Percentiles rank a stretch among this genome's conserved stretches.
Conservation (phyloP, 2,888 invertebrate species). For the Netelia inedita region DNA sequence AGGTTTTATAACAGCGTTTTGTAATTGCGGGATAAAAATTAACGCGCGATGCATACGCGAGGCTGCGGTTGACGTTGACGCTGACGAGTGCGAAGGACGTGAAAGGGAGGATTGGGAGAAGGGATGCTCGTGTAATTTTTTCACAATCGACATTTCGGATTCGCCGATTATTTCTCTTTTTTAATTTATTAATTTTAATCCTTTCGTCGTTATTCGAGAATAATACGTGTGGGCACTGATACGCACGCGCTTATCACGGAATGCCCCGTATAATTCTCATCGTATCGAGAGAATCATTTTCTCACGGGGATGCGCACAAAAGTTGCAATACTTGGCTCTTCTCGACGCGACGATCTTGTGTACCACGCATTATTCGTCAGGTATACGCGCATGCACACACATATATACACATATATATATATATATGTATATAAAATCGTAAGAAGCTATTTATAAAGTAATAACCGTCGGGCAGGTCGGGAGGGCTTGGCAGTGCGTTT, state of each 20-base stretch:
- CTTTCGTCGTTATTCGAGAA: no score
- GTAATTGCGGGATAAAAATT: no score
- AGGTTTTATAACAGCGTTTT: no score
- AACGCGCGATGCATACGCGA: no score
- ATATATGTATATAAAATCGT: slow-evolving; percentile 53
- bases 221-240: no score
- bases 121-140: no score
- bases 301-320: slow-evolving; percentile 42
- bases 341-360: slow-evolving; percentile 13
- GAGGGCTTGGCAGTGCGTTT: slow-evolving; percentile 59
- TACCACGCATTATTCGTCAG: slow-evolving; percentile 39
- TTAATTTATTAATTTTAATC: no score
- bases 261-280: slow-evolving; percentile 26
- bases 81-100: no score
- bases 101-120: no score
- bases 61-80: no score
- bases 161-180: no score
- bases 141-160: no score
- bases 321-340: slow-evolving; percentile 33
- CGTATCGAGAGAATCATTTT: slow-evolving; percentile 27
- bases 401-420: background rate
- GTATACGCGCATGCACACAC: background rate
- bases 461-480: slow-evolving; percentile 70
- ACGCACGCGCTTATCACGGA: background rate
- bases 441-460: slow-evolving; percentile 72